Percentiles rank a stretch among this genome's conserved stretches.
Conservation (phyloP, 2,113 vertebrate genomes). For the Etia nguti region DNA sequence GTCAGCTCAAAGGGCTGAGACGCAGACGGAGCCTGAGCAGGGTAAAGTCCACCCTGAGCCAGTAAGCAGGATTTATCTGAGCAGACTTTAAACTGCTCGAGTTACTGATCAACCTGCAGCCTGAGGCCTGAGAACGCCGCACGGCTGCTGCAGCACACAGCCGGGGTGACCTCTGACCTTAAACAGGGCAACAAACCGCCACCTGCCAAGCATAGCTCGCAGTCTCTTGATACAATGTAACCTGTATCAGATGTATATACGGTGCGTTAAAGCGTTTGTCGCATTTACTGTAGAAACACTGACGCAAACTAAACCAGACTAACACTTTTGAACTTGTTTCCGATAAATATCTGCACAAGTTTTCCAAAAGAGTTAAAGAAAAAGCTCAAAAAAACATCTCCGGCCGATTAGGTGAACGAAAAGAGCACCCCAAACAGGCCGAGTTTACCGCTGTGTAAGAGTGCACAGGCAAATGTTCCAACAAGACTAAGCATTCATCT, state of each 20-base stretch:
- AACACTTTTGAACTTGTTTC: background rate
- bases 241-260: background rate
- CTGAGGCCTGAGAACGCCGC: background rate
- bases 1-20: constrained; percentile 28
- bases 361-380: too few relatives aligned
- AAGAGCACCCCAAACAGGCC: background rate
- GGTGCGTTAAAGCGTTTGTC: background rate
- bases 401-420: too few relatives aligned
- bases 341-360: background rate
- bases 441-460: background rate
- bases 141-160: background rate
- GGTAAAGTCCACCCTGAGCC: constrained; percentile 55
- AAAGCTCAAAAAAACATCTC: background rate
- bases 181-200: background rate
- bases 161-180: constrained; percentile 14
- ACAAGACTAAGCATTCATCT: background rate
- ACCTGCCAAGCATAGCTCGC: background rate
- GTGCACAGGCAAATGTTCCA: too few relatives aligned
- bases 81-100: constrained; percentile 55
- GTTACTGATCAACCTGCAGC: constrained; percentile 70
- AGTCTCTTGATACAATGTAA: background rate
- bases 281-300: background rate
- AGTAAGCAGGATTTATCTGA: constrained; percentile 64
- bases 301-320: background rate
- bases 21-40: constrained; percentile 8